phyloP scores from a whole-genome alignment of 2,888 invertebrate species.

The Rhagonycha lutea region DNA sequence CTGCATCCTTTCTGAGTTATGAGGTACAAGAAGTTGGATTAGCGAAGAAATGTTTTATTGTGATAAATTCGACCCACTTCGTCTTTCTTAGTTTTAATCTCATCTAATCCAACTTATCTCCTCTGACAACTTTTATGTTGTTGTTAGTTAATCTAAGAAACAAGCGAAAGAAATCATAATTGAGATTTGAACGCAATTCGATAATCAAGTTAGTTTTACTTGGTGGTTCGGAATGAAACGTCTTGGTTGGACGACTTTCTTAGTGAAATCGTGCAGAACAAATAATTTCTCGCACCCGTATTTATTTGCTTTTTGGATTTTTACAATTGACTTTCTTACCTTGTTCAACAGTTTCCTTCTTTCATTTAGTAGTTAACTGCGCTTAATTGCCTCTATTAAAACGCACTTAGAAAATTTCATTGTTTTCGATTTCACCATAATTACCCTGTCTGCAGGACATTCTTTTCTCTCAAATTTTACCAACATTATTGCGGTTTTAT shows the following conservation, averaged over 20 bases:
- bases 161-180: not conserved
- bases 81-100: not conserved
- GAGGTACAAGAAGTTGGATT: not conserved
- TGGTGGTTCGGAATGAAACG: not conserved
- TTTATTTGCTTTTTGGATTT: not conserved
- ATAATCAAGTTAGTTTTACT: not conserved
- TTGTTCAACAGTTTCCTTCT: not conserved
- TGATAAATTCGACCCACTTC: not conserved
- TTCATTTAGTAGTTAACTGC: not conserved
- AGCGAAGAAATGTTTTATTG: not conserved
- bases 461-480: not conserved
- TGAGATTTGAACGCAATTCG: not conserved
- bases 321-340: not conserved
- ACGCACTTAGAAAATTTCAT: not conserved
- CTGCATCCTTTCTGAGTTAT: not conserved
- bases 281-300: slow-evolving; percentile 8
- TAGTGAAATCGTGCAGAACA: slow-evolving; percentile 23
- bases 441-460: not conserved
- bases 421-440: not conserved
- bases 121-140: not conserved
- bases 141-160: not conserved
- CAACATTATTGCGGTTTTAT: not conserved
- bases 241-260: slow-evolving; percentile 4
- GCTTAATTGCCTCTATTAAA: not conserved
- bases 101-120: not conserved